Percentiles rank a stretch among this genome's conserved stretches.
Evolutionary conservation across 2,888 invertebrate species (phyloP).

Genomic region (Caenorhabditis zanzibari): DNA sequence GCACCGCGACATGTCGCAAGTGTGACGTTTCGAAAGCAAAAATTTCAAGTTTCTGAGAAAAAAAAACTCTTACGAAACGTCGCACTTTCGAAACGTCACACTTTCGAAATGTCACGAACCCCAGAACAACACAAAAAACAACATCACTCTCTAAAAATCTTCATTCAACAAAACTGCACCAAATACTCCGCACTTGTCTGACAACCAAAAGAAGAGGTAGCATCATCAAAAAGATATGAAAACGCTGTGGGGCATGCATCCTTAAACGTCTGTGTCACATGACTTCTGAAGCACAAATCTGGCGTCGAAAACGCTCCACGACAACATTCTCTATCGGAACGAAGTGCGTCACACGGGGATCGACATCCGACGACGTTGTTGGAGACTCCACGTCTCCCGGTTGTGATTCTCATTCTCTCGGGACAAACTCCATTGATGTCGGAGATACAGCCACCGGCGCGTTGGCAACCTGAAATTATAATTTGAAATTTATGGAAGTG

Average conservation of each 20-base stretch:
- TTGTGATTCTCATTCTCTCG: constrained; percentile 29
- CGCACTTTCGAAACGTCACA: too few relatives aligned
- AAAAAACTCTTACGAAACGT: too few relatives aligned
- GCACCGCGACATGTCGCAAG: too few relatives aligned
- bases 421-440: constrained; percentile 65
- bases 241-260: constrained; percentile 86
- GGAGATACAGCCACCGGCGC: constrained; percentile 66
- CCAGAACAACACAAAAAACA: too few relatives aligned
- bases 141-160: too few relatives aligned
- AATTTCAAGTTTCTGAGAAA: too few relatives aligned
- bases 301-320: constrained; percentile 84
- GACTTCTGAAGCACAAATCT: constrained; percentile 84
- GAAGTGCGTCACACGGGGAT: constrained; percentile 85
- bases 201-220: constrained; percentile 85
- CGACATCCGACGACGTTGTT: constrained; percentile 84
- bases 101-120: too few relatives aligned
- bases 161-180: constrained; percentile 56
- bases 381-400: neutral
- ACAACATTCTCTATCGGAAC: constrained; percentile 85
- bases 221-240: constrained; percentile 86
- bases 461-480: constrained; percentile 56
- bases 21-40: too few relatives aligned
- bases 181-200: constrained; percentile 38
- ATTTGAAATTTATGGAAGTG: too few relatives aligned
- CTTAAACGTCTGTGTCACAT: constrained; percentile 85